phyloP scores from a whole-genome alignment of 2,888 invertebrate genomes.

The Aporophyla nigra region DNA sequence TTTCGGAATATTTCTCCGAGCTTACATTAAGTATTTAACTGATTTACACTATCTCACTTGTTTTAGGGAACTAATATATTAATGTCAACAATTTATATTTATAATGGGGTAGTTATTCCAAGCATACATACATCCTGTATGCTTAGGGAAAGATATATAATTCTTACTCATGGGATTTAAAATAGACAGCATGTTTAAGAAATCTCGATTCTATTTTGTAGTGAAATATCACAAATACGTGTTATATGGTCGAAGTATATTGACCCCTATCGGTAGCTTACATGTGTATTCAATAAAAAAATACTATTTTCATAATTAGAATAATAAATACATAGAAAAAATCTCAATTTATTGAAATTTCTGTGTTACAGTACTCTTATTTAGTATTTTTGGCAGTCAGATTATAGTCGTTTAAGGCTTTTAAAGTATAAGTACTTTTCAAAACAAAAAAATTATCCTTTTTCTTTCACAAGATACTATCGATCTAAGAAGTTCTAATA shows the following conservation, averaged over 20 bases:
- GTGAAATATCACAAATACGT: background rate
- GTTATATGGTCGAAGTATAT: background rate
- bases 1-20: background rate
- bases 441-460: no score
- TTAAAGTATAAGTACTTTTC: background rate
- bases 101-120: background rate
- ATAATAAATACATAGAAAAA: conserved; percentile 3
- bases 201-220: conserved; percentile 19
- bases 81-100: background rate
- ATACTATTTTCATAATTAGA: conserved; percentile 9
- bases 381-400: background rate
- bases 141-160: background rate
- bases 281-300: background rate
- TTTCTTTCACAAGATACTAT: background rate
- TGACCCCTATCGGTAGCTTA: background rate
- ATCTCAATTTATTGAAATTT: conserved; percentile 11
- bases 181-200: conserved; percentile 1
- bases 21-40: background rate
- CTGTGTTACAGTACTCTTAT: background rate
- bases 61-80: background rate
- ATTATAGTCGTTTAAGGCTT: conserved; percentile 13
- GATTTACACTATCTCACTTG: background rate
- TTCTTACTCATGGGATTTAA: background rate
- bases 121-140: background rate
- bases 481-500: background rate